Percentiles rank a stretch among this genome's conserved stretches.
Evolutionary conservation across 2,113 vertebrate species (phyloP).

Genomic region (Chloropsis cyanopogon): DNA sequence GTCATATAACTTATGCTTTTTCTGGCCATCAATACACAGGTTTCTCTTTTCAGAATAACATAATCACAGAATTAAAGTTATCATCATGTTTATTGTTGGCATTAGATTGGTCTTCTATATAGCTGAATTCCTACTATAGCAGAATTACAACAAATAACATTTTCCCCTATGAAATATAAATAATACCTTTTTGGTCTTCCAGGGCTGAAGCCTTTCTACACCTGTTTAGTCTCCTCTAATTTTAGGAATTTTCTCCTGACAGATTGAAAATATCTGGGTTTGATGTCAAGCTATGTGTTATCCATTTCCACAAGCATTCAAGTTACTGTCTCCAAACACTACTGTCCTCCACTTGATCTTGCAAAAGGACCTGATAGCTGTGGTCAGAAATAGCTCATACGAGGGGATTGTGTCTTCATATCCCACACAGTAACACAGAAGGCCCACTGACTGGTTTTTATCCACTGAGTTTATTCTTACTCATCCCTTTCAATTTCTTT

Average conservation of each 20-base stretch:
- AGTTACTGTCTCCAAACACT: not conserved
- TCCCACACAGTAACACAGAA: not conserved
- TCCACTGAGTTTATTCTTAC: not conserved
- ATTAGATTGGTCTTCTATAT: not conserved
- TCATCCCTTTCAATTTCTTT: not conserved
- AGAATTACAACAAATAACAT: not conserved
- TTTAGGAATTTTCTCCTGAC: not conserved
- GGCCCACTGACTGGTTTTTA: not conserved
- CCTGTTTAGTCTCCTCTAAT: not conserved
- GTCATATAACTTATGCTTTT: not conserved
- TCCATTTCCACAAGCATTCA: not conserved
- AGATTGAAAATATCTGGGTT: not conserved
- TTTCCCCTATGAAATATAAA: not conserved
- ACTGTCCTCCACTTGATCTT: not conserved
- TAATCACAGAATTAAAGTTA: not conserved
- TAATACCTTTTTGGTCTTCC: not conserved
- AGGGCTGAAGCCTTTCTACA: not conserved
- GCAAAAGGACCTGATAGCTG: not conserved
- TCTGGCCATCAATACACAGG: not conserved
- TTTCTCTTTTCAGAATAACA: not conserved
- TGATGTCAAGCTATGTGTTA: not conserved
- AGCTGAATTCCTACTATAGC: not conserved
- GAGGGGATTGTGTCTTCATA: not conserved
- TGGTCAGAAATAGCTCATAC: not conserved
- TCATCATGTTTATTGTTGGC: not conserved